Percentiles rank a stretch among this genome's conserved stretches.
Evolutionary conservation across 2,888 invertebrate species (phyloP).

Genomic region (Acheta domesticus): DNA sequence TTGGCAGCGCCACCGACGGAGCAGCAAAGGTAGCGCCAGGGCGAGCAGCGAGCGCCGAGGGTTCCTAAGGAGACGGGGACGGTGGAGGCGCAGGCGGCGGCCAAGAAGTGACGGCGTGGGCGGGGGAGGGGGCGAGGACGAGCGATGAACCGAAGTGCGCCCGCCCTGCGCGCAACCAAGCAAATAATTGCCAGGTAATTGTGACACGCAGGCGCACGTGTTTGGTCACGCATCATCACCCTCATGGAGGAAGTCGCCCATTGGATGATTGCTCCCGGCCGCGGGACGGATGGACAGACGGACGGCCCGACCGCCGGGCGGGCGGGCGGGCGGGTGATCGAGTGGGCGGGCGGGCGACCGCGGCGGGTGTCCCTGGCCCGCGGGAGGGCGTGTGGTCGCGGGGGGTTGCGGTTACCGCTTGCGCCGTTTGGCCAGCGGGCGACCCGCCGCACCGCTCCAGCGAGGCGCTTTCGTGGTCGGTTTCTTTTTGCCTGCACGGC

Average conservation of each 20-base stretch:
- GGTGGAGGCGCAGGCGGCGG: neutral
- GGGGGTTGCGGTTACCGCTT: too few relatives aligned
- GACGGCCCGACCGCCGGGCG: neutral
- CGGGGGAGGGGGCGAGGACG: too few relatives aligned
- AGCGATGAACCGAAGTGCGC: neutral
- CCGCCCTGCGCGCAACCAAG: neutral
- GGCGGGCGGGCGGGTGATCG: neutral
- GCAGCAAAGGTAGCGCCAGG: too few relatives aligned
- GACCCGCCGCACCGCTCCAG: too few relatives aligned
- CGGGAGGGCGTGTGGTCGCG: neutral
- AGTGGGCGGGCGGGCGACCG: neutral
- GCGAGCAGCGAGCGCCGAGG: too few relatives aligned
- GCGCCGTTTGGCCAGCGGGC: too few relatives aligned
- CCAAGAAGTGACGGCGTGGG: too few relatives aligned
- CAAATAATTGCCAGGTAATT: constrained; percentile 18
- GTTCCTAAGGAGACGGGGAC: neutral
- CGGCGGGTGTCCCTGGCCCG: neutral
- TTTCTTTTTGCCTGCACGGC: too few relatives aligned
- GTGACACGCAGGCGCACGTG: constrained; percentile 23
- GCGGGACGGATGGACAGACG: neutral
- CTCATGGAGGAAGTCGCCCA: constrained; percentile 31
- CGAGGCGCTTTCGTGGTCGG: too few relatives aligned
- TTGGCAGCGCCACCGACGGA: too few relatives aligned
- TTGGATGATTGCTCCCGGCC: constrained; percentile 21
- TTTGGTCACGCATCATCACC: constrained; percentile 28